Percentiles rank a stretch among this genome's conserved stretches.
Evolutionary conservation across 2,113 vertebrate genomes (phyloP).

Genomic region (Rattus norvegicus): DNA sequence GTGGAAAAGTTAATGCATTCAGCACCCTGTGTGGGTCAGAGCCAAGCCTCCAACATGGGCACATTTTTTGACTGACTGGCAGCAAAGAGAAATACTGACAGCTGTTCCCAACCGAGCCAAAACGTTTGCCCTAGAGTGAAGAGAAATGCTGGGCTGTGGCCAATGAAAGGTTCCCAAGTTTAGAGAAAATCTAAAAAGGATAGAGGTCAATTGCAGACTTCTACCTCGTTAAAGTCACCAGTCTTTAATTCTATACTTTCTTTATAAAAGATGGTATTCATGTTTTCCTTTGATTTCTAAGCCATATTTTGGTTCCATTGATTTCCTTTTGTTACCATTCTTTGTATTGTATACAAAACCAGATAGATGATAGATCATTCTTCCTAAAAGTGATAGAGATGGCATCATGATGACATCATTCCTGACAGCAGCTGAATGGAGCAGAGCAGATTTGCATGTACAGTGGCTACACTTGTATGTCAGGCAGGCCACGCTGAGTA

Average conservation of each 20-base stretch:
- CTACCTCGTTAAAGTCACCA: conserved; percentile 65
- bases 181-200: conserved; percentile 83
- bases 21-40: conserved; percentile 82
- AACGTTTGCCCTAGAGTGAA: conserved; percentile 60
- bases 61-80: conserved; percentile 81
- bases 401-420: background rate
- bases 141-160: conserved; percentile 81
- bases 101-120: conserved; percentile 82
- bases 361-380: conserved; percentile 13
- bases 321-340: conserved; percentile 6
- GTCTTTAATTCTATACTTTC: conserved; percentile 72
- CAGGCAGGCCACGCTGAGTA: accelerated
- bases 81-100: conserved; percentile 85
- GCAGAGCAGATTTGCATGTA: background rate
- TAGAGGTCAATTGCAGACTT: conserved; percentile 75
- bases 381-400: background rate
- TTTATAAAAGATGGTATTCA: conserved; percentile 64
- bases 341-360: conserved; percentile 24
- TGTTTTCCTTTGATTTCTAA: conserved; percentile 58
- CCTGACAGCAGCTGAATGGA: background rate
- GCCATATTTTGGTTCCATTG: conserved; percentile 15
- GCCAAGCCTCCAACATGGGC: conserved; percentile 82
- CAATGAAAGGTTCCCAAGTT: conserved; percentile 76
- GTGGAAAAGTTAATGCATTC: conserved; percentile 79
- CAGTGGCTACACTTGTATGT: background rate